phyloP scores from a whole-genome alignment of 2,797 vertebrate species.

The Myotis daubentonii region DNA sequence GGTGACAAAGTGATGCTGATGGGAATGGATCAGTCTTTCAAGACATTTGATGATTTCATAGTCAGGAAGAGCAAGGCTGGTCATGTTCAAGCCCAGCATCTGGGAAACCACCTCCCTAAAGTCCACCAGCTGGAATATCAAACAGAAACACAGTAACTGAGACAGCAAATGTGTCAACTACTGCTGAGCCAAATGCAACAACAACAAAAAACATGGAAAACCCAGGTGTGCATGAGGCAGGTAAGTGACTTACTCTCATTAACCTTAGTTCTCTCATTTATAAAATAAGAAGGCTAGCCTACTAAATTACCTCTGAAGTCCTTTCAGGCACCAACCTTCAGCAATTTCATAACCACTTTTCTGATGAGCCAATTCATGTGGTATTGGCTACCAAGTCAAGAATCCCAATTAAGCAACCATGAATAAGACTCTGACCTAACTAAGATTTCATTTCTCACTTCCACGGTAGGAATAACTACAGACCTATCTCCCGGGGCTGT shows the following conservation, averaged over 20 bases:
- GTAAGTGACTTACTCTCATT: neutral
- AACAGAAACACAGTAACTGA: conserved; percentile 55
- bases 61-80: conserved; percentile 86
- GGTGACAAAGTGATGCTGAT: conserved; percentile 84
- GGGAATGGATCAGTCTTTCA: conserved; percentile 87
- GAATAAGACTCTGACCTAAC: neutral
- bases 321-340: neutral
- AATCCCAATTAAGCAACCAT: neutral
- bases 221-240: neutral
- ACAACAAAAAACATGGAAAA: neutral
- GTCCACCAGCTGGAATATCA: conserved; percentile 88
- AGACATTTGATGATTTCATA: conserved; percentile 92
- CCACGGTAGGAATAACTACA: neutral
- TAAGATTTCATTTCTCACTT: neutral
- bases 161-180: neutral
- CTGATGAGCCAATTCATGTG: neutral
- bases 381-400: neutral
- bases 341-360: neutral
- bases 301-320: neutral
- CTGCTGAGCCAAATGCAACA: neutral
- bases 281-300: neutral
- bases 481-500: neutral
- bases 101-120: conserved; percentile 90
- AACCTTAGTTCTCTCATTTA: neutral
- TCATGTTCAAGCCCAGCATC: conserved; percentile 89